Base-by-base conservation (phyloP, 2,888 invertebrate species). In the Merodon equestris region DNA sequence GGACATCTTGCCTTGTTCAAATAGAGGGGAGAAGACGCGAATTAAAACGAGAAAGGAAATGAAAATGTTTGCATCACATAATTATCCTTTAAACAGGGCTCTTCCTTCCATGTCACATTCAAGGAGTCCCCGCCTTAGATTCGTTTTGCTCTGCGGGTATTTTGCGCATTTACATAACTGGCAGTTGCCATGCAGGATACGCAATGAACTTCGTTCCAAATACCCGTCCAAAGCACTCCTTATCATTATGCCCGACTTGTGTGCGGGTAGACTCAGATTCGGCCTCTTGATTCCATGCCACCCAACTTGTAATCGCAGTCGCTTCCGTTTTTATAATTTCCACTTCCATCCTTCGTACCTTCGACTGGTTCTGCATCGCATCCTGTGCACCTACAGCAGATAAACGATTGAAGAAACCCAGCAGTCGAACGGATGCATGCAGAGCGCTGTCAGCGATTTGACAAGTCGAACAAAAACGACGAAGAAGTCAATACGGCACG, bases 281-380 rank as follows among this genome's bases (percentile, higher is more conserved):
- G 61, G 48, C 57, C 9, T 14, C 1, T 12, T 14, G 12, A 12
- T 44, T 5, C 34, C 47, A 57, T 57, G 34, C 42, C 12, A 15
- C 14, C 42, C 66, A 19, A 27, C 58, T 60, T 34, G 19, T 66
- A 63, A 27, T 67, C 66, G 17, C 42, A 68, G 61, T 57, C 74
- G 57, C 57, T 77, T 77, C 77, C 77, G 27, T 53, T 72, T 77
- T 77, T 67, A 77, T 77, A 77, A 77, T 72, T 77, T 67, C 47
- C 57, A 58, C 27, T 67, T 57, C 53, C 27, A 27, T 7, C 27
- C 27, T 4, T 7, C 27, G 27, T 27, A 4, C 27, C 27, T 27
- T 27, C 27, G 27, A 27, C 27, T 38, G 12, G 13, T 12, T 34
- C 14, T 38, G 27, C 17, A 36, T 18, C 48, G 56, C 45, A 64